phyloP scores from a whole-genome alignment of 2,113 vertebrate species.

The Papio anubis region DNA sequence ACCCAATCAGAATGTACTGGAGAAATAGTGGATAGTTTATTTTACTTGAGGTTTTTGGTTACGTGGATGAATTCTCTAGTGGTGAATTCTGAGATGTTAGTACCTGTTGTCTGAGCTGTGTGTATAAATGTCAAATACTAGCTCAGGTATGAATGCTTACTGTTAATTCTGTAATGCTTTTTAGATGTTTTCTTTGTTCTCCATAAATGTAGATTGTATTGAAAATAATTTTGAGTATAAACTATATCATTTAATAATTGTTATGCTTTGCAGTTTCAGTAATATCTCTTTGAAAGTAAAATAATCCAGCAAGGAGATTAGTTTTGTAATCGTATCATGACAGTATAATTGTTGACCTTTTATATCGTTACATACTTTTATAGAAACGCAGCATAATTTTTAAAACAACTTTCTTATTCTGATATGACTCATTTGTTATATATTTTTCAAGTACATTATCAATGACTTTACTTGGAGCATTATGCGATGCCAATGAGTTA shows the following conservation, averaged over 20 bases:
- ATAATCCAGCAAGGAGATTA: constrained; percentile 14
- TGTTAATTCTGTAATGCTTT: background rate
- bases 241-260: constrained; percentile 50
- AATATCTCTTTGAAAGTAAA: constrained; percentile 50
- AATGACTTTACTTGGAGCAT: constrained; percentile 35
- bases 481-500: constrained; percentile 4
- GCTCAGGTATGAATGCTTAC: background rate
- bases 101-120: background rate
- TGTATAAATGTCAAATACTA: background rate
- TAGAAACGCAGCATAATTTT: constrained; percentile 42
- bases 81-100: too few species aligned
- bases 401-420: background rate
- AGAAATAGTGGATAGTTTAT: background rate
- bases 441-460: constrained; percentile 34
- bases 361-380: constrained; percentile 7
- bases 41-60: too few species aligned
- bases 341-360: constrained; percentile 47
- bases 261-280: background rate
- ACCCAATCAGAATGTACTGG: background rate
- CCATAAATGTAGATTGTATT: background rate
- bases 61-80: too few species aligned
- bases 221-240: background rate
- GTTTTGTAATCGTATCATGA: constrained; percentile 44
- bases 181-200: background rate
- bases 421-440: constrained; percentile 43